These are phyloP conservation scores for Heliconius hortense DNA, from an alignment of 2,888 invertebrate species.

Conservation along the genomic window DNA sequence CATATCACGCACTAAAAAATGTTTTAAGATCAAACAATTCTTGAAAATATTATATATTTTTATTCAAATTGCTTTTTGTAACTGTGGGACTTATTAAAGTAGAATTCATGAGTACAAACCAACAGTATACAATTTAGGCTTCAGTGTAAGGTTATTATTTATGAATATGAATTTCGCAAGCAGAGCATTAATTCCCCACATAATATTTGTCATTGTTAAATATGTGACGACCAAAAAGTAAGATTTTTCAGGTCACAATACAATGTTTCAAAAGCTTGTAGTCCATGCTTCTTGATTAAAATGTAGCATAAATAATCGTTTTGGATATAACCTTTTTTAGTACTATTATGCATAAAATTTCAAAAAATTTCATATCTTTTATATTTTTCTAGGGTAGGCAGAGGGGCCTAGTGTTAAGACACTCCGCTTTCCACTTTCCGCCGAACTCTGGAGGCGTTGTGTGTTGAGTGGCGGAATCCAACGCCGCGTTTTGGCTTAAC, in stretches of 20 bases:
- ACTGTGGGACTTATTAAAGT: neutral
- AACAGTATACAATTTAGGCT: neutral
- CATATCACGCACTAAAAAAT: no score
- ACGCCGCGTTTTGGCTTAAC: no score
- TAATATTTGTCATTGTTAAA: slow-evolving; percentile 18
- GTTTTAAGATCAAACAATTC: neutral
- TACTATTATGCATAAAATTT: no score
- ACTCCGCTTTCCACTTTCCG: no score
- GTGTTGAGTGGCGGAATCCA: no score
- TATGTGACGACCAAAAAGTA: slow-evolving; percentile 19
- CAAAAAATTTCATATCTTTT: no score
- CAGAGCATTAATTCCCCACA: slow-evolving; percentile 6
- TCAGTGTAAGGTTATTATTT: neutral
- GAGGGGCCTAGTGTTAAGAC: no score
- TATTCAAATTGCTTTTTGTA: neutral
- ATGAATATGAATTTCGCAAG: slow-evolving; percentile 10
- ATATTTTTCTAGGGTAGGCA: no score
- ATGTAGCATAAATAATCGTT: neutral
- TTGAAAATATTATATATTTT: neutral
- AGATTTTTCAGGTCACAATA: slow-evolving; percentile 21
- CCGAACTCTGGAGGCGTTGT: no score
- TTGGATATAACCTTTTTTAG: no score
- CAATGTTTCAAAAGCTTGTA: slow-evolving; percentile 15
- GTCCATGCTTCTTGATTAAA: slow-evolving; percentile 13
- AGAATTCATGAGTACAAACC: neutral